Conservation (phyloP, 2,797 vertebrate species). For the Lutjanus campechanus region DNA sequence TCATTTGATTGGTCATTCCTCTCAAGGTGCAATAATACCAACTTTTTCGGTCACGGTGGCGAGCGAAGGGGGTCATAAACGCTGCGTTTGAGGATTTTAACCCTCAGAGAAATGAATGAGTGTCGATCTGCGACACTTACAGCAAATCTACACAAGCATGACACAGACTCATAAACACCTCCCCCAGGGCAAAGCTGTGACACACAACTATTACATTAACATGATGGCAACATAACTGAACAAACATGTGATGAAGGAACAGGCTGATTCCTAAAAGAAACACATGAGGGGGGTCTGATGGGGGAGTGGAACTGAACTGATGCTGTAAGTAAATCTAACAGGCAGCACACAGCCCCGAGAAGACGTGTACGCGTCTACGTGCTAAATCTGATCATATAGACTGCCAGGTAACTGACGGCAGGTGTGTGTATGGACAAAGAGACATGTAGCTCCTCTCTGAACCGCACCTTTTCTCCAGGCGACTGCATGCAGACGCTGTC, state of each 20-base stretch:
- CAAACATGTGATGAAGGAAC: constrained; percentile 15
- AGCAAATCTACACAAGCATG: constrained; percentile 28
- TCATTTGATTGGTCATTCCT: constrained; percentile 36
- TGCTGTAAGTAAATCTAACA: too few relatives aligned
- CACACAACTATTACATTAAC: constrained; percentile 18
- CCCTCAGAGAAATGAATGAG: neutral
- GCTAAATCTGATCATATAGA: neutral
- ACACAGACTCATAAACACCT: constrained; percentile 37
- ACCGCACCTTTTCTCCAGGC: too few relatives aligned
- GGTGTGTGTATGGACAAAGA: neutral
- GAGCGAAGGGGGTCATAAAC: neutral
- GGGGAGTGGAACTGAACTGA: neutral
- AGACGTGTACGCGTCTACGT: neutral
- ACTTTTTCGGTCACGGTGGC: constrained; percentile 12
- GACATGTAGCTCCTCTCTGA: too few relatives aligned
- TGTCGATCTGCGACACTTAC: neutral
- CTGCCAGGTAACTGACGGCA: neutral
- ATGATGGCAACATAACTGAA: constrained; percentile 11
- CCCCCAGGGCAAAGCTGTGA: constrained; percentile 17
- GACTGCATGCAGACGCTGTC: too few relatives aligned
- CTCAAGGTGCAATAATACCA: constrained; percentile 6
- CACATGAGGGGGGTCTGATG: neutral
- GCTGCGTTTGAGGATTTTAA: neutral
- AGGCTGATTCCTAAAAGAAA: neutral
- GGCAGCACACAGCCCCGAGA: neutral